Evolutionary conservation across 2,888 invertebrate species (phyloP).

Genomic region (Thereva nobilitata): DNA sequence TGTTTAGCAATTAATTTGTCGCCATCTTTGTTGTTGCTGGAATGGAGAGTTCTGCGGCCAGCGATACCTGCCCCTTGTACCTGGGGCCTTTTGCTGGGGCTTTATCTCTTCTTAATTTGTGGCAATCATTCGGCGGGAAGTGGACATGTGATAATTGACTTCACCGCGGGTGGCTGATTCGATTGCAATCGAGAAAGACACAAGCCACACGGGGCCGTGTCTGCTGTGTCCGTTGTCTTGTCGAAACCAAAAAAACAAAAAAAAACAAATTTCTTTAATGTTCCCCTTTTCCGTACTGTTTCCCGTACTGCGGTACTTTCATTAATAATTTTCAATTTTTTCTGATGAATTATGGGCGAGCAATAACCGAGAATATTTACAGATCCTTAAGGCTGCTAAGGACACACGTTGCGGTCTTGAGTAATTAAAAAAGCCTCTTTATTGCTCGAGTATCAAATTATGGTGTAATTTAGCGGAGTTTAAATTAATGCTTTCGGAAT

Average conservation of each 20-base stretch:
- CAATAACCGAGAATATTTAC: no score
- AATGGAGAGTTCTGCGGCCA: neutral
- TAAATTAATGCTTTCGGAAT: no score
- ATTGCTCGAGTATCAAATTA: no score
- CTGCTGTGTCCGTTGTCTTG: constrained; percentile 24
- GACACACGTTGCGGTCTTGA: no score
- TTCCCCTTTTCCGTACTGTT: no score
- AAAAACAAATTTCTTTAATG: no score
- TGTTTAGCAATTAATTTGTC: constrained; percentile 37
- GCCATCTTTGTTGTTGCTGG: constrained; percentile 14
- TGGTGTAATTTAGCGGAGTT: no score
- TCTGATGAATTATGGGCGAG: no score
- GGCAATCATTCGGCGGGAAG: constrained; percentile 32
- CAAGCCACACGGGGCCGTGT: constrained; percentile 24
- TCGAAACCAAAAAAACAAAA: neutral
- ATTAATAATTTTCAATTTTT: no score
- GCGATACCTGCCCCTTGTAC: neutral
- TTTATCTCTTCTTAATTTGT: constrained; percentile 37
- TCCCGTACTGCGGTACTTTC: no score
- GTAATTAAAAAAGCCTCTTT: no score
- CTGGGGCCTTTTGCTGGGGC: neutral
- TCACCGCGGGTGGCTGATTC: constrained; percentile 37
- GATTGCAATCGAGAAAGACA: constrained; percentile 25
- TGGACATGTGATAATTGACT: constrained; percentile 39
- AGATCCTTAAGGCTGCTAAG: no score